Conservation (phyloP, 2,113 vertebrate genomes). For the Orcinus orca region DNA sequence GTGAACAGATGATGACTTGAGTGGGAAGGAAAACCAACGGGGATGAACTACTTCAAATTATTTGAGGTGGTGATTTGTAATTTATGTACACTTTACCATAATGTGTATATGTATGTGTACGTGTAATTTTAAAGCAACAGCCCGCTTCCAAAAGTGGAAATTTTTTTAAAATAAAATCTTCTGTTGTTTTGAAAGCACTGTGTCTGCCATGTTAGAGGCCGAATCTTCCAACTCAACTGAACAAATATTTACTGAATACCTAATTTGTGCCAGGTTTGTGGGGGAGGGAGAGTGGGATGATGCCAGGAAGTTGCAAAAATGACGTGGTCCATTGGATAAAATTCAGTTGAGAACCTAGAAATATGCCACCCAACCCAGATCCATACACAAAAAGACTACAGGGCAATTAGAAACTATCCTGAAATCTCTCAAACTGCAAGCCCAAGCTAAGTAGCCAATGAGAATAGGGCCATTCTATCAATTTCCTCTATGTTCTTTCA, state of each 20-base stretch:
- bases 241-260: slow-evolving; percentile 17
- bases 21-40: slow-evolving; percentile 56
- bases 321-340: not conserved
- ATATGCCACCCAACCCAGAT: not conserved
- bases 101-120: not conserved
- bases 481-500: not conserved
- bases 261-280: not conserved
- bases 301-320: not conserved
- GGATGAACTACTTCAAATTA: slow-evolving; percentile 39
- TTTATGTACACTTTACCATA: slow-evolving; percentile 48
- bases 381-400: not conserved
- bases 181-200: slow-evolving; percentile 30
- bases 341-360: not conserved
- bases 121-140: slow-evolving; percentile 48
- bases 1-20: slow-evolving; percentile 67
- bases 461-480: not conserved
- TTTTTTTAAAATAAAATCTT: slow-evolving; percentile 50
- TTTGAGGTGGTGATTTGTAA: slow-evolving; percentile 49
- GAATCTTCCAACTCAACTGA: not conserved
- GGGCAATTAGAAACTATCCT: not conserved
- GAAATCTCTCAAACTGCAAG: not conserved
- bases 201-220: not conserved
- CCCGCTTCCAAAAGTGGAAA: not conserved
- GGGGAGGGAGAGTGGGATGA: not conserved
- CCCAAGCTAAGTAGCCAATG: not conserved